Evolutionary conservation across 2,888 invertebrate species (phyloP).

Genomic region (Drosophila mercatorum): DNA sequence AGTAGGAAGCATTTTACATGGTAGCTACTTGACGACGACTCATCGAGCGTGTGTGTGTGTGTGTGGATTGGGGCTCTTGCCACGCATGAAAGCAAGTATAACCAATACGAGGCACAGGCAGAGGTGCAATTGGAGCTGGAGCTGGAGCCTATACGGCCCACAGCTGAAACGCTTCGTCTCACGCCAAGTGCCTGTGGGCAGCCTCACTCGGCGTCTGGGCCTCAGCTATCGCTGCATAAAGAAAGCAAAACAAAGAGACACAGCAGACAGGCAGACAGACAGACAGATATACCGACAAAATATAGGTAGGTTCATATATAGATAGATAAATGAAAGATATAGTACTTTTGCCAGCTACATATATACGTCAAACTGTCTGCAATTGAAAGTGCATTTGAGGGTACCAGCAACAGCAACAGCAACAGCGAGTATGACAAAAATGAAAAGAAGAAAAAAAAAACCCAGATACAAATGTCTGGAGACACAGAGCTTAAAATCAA

Average conservation of each 20-base stretch:
- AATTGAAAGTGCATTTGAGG: conserved; percentile 79
- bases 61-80: conserved; percentile 48
- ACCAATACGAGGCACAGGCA: conserved; percentile 32
- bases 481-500: conserved; percentile 71
- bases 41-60: conserved; percentile 21
- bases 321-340: conserved; percentile 77
- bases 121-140: conserved; percentile 19
- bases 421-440: conserved; percentile 35
- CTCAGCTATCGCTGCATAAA: conserved; percentile 53
- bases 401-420: conserved; percentile 51
- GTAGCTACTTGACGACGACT: conserved; percentile 69
- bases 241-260: conserved; percentile 59
- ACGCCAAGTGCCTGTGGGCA: conserved; percentile 75
- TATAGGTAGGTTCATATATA: conserved; percentile 53
- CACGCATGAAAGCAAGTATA: conserved; percentile 65
- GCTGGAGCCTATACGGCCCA: conserved; percentile 56
- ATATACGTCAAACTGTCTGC: conserved; percentile 76
- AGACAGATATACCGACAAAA: conserved; percentile 31
- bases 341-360: conserved; percentile 66
- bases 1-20: conserved; percentile 72
- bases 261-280: conserved; percentile 30
- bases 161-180: conserved; percentile 61
- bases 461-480: conserved; percentile 70
- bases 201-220: conserved; percentile 46
- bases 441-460: conserved; percentile 24